Base-by-base conservation (phyloP, 1,140 invertebrate species). In the Sitobion miscanthi region DNA sequence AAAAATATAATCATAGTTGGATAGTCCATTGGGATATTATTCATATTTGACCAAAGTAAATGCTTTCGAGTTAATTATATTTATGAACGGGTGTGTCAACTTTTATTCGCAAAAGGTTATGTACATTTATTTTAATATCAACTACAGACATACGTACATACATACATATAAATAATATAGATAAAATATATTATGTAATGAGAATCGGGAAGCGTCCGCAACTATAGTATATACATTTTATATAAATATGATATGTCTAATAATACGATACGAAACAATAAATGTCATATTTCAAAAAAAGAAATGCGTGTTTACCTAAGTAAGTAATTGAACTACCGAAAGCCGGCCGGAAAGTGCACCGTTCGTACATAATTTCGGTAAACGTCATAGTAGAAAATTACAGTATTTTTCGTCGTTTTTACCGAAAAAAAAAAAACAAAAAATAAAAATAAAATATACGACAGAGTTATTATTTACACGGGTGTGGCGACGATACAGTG, bases 361-460 rank as follows among this genome's bases (percentile, higher is more conserved):
- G 11, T 42, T 85, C 8, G 42, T 69, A 77, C 11, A 90, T 83
- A 83, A 49, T 92, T 17, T 92, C 47, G 77, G 35, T 47, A 83
- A 91, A 91, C 35, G 88, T 57, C 88, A 35, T 30, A 89, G 23
- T 57, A 45, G 91, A 42, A 93, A 93, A 93, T 93, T 93, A 93
- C 30, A n/a, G 62, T 85, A 77, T 49, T 57, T 93, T 93, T n/a
- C n/a, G 45, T 83, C 35, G 23, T 92, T 92, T 92, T 92, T 35
- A 52, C 8, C 1, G 21, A 14, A 89, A 89, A 52, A 52, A 54
- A 42, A 54, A 35, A 35, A 54, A 54, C 30, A 30, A 3, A 30
- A 54, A 35, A 52, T 0, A 89, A 89, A 52, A 35, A 38, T 35
- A 38, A 38, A 54, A 47, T 17, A 69, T 25, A 47, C 42, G 54